Evolutionary conservation across 64 coral and sea anemone genomes (phyloP).

Genomic region (Orbicella faveolata): DNA sequence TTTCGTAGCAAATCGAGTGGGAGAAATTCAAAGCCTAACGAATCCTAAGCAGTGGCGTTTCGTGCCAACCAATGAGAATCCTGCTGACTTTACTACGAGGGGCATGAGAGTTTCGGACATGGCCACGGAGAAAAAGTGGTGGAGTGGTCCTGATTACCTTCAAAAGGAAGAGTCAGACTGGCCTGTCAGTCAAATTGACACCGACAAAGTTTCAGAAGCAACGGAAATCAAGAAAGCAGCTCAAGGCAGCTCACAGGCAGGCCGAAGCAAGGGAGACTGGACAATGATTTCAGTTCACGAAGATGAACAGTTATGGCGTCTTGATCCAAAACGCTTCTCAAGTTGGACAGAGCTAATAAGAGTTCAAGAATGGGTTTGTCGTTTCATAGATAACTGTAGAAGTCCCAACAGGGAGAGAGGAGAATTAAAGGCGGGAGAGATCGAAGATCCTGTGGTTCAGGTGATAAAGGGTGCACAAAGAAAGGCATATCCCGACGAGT

Average conservation of each 20-base stretch:
- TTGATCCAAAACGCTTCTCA: slow-evolving; percentile 32
- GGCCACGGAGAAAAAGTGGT: too few relatives aligned
- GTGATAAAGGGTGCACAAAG: slow-evolving; percentile 27
- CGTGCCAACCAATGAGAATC: background rate
- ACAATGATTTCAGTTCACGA: too few relatives aligned
- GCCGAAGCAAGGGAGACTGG: too few relatives aligned
- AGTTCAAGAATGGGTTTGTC: slow-evolving; percentile 44
- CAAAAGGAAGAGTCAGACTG: too few relatives aligned
- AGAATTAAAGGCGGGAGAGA: slow-evolving; percentile 27
- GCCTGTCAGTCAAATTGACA: too few relatives aligned
- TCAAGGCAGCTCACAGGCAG: too few relatives aligned
- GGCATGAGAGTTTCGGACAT: too few relatives aligned
- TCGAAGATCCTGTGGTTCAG: slow-evolving; percentile 11
- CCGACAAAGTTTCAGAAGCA: too few relatives aligned
- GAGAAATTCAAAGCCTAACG: too few relatives aligned
- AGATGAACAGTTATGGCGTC: background rate
- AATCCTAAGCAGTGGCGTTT: background rate
- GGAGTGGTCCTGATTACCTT: background rate
- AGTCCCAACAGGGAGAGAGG: slow-evolving; percentile 22
- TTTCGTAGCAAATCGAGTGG: too few relatives aligned
- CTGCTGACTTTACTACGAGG: background rate
- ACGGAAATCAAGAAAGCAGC: too few relatives aligned
- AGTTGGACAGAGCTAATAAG: background rate
- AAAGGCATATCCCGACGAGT: slow-evolving; percentile 16
- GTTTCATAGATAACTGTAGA: slow-evolving; percentile 55